Evolutionary conservation across 1,140 invertebrate genomes (phyloP).

Genomic region (Drosophila parvula): DNA sequence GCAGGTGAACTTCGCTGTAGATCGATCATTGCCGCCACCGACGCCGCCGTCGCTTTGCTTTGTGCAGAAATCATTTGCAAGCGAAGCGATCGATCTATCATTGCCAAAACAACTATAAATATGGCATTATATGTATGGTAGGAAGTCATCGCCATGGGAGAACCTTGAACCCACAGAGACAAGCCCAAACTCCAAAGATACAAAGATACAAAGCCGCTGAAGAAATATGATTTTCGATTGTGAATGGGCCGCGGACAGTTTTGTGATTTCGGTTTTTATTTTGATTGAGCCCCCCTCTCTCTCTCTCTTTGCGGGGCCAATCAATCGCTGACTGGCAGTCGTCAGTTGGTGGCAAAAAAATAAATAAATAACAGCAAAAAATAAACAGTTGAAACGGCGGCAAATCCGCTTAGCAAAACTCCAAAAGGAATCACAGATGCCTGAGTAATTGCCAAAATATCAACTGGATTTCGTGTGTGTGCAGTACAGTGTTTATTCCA

Average conservation of each 20-base stretch:
- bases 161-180: constrained; percentile 68
- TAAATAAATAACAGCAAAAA: constrained; percentile 21
- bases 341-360: constrained; percentile 32
- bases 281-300: constrained; percentile 45
- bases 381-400: constrained; percentile 37
- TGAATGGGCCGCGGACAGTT: constrained; percentile 72
- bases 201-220: constrained; percentile 24
- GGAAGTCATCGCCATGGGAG: constrained; percentile 68
- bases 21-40: constrained; percentile 39
- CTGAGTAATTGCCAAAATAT: constrained; percentile 5
- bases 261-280: constrained; percentile 35
- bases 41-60: constrained; percentile 18
- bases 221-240: constrained; percentile 68
- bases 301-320: constrained; percentile 20
- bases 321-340: constrained; percentile 36
- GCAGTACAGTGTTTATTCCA: not conserved
- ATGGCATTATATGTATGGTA: constrained; percentile 42
- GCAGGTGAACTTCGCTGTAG: constrained; percentile 57
- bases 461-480: not conserved
- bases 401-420: constrained; percentile 70
- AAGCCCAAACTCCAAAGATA: constrained; percentile 11
- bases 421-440: constrained; percentile 10
- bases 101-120: constrained; percentile 53
- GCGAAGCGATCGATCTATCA: constrained; percentile 66
- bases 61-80: constrained; percentile 71